Percentiles rank a stretch among this genome's conserved stretches.
Conservation (phyloP, 2,113 vertebrate genomes). For the Tenebrosternarchus preto region DNA sequence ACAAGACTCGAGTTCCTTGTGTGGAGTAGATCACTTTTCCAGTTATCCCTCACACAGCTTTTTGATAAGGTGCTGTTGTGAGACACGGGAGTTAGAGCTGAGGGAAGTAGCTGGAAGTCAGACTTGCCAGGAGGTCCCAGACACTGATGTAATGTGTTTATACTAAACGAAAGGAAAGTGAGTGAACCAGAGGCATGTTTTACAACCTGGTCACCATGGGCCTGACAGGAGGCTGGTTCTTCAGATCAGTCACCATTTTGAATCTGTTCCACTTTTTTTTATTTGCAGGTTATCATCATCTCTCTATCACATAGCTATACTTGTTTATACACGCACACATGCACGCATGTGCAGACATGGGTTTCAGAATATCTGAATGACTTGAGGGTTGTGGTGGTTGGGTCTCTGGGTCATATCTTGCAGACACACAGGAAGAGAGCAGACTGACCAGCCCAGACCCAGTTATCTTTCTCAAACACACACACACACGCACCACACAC, state of each 20-base stretch:
- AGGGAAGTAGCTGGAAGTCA: constrained; percentile 43
- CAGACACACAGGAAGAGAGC: constrained; percentile 15
- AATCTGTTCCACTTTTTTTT: not conserved
- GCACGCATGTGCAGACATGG: not conserved
- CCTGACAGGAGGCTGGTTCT: not conserved
- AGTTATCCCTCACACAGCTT: not conserved
- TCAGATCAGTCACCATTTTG: not conserved
- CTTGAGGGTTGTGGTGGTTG: not conserved
- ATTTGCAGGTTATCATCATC: not conserved
- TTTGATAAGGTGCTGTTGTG: constrained; percentile 35
- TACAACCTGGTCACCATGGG: not conserved
- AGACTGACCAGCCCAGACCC: constrained; percentile 3
- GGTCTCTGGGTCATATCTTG: not conserved
- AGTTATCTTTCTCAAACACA: not conserved
- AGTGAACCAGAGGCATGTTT: too few relatives aligned
- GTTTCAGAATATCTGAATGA: not conserved
- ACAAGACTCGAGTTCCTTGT: not conserved
- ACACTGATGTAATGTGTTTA: constrained; percentile 64
- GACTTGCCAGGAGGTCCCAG: constrained; percentile 55
- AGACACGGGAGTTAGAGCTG: constrained; percentile 16
- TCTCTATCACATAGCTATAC: not conserved
- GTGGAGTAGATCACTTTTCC: constrained; percentile 17
- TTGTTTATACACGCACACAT: too few relatives aligned
- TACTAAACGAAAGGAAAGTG: constrained; percentile 37
- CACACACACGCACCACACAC: not conserved